These are phyloP conservation scores for Coremacera marginata DNA, from an alignment of 2,888 invertebrate genomes.

Conservation along the genomic window DNA sequence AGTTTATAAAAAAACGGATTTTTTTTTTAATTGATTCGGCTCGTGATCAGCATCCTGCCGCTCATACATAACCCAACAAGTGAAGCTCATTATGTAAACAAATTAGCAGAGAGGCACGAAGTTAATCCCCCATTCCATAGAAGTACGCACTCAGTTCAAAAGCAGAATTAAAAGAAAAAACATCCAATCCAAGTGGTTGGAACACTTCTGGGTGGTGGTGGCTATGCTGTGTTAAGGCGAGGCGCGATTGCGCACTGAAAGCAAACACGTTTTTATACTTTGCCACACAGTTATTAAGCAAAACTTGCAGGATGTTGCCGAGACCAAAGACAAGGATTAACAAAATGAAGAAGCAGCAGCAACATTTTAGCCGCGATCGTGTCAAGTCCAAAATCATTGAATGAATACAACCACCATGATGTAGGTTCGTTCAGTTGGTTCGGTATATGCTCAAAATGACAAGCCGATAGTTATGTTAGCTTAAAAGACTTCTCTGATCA, in stretches of 20 bases:
- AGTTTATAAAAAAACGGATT: background rate
- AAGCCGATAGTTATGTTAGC: constrained; percentile 65
- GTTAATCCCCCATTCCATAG: constrained; percentile 4
- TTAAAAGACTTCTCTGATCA: constrained; percentile 68
- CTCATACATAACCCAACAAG: constrained; percentile 54
- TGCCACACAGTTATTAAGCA: constrained; percentile 47
- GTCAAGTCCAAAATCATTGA: constrained; percentile 30
- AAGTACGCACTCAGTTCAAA: background rate
- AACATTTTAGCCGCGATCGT: constrained; percentile 2
- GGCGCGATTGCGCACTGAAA: constrained; percentile 66
- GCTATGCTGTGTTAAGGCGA: constrained; percentile 58
- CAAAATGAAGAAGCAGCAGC: background rate
- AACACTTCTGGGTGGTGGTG: constrained; percentile 64
- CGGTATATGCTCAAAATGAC: constrained; percentile 53
- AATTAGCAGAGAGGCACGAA: constrained; percentile 59
- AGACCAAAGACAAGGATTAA: constrained; percentile 43
- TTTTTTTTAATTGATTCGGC: constrained; percentile 50
- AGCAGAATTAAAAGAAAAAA: background rate
- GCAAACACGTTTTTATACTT: constrained; percentile 70
- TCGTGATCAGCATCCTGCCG: constrained; percentile 53
- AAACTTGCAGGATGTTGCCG: constrained; percentile 33
- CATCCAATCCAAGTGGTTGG: constrained; percentile 6
- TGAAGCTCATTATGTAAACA: constrained; percentile 68
- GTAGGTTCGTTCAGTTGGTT: constrained; percentile 43
- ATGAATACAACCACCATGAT: constrained; percentile 34